Evolutionary conservation across 2,113 vertebrate genomes (phyloP).

Genomic region (Turnix velox): DNA sequence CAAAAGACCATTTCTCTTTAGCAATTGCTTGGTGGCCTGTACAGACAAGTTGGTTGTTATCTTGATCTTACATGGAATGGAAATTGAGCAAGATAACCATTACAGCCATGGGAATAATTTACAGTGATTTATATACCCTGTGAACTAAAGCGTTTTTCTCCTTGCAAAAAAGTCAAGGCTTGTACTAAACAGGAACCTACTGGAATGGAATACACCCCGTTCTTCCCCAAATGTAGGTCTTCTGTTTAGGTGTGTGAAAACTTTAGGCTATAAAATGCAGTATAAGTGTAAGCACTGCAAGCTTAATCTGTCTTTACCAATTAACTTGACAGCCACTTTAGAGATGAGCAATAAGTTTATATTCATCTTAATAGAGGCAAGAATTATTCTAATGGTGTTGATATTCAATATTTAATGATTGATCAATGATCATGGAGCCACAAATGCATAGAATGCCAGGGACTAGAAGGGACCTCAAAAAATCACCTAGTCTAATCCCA

Average conservation of each 20-base stretch:
- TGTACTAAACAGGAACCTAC: background rate
- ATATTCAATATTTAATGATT: background rate
- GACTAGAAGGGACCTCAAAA: no score
- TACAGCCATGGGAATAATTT: slow-evolving; percentile 1
- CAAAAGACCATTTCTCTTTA: background rate
- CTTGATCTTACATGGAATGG: background rate
- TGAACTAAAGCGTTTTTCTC: background rate
- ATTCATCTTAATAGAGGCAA: background rate
- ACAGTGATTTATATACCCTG: background rate
- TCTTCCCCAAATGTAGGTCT: background rate
- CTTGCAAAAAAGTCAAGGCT: background rate
- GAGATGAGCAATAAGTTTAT: background rate
- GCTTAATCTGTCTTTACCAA: background rate
- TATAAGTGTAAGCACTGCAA: background rate
- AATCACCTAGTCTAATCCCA: no score
- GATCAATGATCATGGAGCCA: no score
- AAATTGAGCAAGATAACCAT: slow-evolving; percentile 11
- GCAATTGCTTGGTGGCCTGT: background rate
- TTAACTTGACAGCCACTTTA: background rate
- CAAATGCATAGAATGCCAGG: no score
- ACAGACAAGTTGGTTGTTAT: background rate
- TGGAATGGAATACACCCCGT: background rate
- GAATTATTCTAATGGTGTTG: background rate
- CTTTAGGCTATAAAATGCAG: background rate
- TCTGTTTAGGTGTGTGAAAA: background rate